Percentiles rank a stretch among this genome's conserved stretches.
Conservation (phyloP, 2,113 vertebrate genomes). For the Alexandromys fortis region DNA sequence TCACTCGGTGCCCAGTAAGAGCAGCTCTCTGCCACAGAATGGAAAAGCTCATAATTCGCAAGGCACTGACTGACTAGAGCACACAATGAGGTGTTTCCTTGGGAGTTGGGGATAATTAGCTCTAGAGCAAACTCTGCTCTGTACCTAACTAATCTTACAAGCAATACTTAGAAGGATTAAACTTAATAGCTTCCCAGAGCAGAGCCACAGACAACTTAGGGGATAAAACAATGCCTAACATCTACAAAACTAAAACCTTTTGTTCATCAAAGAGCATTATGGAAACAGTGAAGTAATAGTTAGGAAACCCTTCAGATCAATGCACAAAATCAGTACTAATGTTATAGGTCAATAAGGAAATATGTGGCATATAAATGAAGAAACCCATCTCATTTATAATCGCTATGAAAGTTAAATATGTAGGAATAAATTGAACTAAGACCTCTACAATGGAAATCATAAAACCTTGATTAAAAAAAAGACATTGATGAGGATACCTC, state of each 20-base stretch:
- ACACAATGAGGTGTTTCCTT: not conserved
- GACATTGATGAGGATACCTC: not conserved
- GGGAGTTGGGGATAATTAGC: not conserved
- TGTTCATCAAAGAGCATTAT: not conserved
- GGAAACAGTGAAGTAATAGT: not conserved
- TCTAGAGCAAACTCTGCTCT: not conserved
- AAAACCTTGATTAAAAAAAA: not conserved
- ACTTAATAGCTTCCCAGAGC: not conserved
- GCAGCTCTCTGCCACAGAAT: not conserved
- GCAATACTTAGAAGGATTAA: not conserved
- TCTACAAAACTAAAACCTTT: not conserved
- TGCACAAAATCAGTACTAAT: not conserved
- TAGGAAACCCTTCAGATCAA: not conserved
- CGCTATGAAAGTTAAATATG: not conserved
- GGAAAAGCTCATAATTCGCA: not conserved
- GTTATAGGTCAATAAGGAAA: not conserved
- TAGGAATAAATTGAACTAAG: not conserved
- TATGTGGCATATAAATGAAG: not conserved
- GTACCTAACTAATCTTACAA: not conserved
- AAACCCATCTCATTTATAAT: not conserved
- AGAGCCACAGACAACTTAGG: not conserved
- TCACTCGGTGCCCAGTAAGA: not conserved
- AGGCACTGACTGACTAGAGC: not conserved
- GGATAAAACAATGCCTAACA: not conserved
- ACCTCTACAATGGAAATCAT: not conserved